Evolutionary conservation across 1,140 invertebrate genomes (phyloP).

Genomic region (Drosophila yakuba): DNA sequence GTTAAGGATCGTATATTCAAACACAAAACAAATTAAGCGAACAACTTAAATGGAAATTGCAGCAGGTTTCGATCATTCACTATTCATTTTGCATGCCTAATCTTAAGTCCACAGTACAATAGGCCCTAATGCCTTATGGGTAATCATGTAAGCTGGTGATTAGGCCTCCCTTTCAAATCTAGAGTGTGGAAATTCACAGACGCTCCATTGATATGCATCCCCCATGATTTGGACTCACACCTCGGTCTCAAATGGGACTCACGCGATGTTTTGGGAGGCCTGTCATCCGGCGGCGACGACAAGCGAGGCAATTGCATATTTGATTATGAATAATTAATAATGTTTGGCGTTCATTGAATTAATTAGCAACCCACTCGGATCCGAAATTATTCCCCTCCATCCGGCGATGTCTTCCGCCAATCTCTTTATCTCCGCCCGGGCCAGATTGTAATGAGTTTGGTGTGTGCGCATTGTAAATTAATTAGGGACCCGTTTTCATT

Average conservation of each 20-base stretch:
- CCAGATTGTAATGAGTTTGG: slow-evolving; percentile 50
- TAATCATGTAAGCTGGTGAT: slow-evolving; percentile 34
- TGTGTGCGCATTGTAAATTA: slow-evolving; percentile 76
- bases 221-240: slow-evolving; percentile 29
- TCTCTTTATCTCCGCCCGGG: slow-evolving; percentile 27
- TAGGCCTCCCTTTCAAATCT: slow-evolving; percentile 21
- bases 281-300: slow-evolving; percentile 60
- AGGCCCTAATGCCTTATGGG: slow-evolving; percentile 27
- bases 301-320: slow-evolving; percentile 78
- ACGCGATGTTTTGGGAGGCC: slow-evolving; percentile 9
- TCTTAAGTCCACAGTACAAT: slow-evolving; percentile 9
- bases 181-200: slow-evolving; percentile 2
- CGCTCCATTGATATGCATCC: slow-evolving; percentile 42
- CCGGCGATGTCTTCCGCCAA: slow-evolving; percentile 18
- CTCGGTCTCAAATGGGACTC: slow-evolving; percentile 5
- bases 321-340: slow-evolving; percentile 83
- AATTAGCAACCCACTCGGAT: slow-evolving; percentile 59
- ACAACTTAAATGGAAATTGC: background rate
- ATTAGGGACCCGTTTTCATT: slow-evolving; percentile 67
- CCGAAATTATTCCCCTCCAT: background rate
- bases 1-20: no score
- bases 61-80: background rate
- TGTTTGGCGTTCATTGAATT: slow-evolving; percentile 81
- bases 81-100: slow-evolving; percentile 1
- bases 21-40: no score